Evolutionary conservation across 2,113 vertebrate species (phyloP), one percentile per base, ranked within the genome.

Genomic region (Galemys pyrenaicus): DNA sequence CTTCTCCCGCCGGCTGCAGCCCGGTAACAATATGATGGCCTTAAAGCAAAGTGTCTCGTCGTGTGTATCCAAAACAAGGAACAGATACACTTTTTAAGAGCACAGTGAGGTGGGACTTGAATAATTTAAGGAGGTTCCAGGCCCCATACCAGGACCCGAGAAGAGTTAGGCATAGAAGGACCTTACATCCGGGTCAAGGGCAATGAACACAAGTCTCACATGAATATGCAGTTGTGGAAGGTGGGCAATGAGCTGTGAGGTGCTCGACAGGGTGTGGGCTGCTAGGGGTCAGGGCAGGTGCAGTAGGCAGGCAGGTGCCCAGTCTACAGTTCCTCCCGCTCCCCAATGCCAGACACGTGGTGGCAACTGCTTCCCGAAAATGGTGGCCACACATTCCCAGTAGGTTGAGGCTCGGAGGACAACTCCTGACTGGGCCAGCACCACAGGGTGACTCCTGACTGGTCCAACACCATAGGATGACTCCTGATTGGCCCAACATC

Each of bases 161-260:
- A 22, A 37, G 46, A 19, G 4, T 9, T 41, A 56, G 9, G 49
- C 20, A 51, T 20, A 7, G 7, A 41, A n/a, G n/a, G 9, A 32
- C 49, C 65, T 60, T 3, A 2, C 7, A 4, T 37, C 6, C 15
- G 26, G n/a, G 46, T 0, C 12, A 1, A 12, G 24, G 12, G 32
- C 3, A 28, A 28, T 1, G 22, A 8, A 32, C 35, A 19, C 37
- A 56, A n/a, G 39, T 3, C 54, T 30, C 41, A 30, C 16, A 22
- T 1, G 35, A 7, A 4, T 12, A 41, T 51, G 17, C 70, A n/a
- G 0, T 44, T 22, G 30, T 5, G 28, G 24, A 41, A 22, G 22
- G 8, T 12, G 2, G 4, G 1, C 20, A 44, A 4, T 2, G 0
- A 32, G 51, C 19, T 30, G n/a, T 15, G 30, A 26, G 44, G 46